Evolutionary conservation across 2,888 invertebrate genomes (phyloP), one percentile per base, ranked within the genome.

Genomic region (Podabrus alpinus): DNA sequence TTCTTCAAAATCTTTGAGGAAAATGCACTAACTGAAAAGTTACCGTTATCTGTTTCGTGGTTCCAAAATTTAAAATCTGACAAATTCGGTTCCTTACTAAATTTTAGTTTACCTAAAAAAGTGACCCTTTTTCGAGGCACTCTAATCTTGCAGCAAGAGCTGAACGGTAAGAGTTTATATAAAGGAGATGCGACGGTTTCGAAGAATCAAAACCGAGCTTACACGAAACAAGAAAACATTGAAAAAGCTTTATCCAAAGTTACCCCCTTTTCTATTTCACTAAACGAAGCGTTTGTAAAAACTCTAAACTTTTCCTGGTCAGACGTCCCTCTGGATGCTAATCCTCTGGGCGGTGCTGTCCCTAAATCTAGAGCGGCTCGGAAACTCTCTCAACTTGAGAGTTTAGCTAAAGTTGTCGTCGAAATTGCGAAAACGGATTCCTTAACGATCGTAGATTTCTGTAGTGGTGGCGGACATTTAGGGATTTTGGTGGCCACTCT

Each of bases 401-500:
- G 95, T 86, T 88, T 98, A 80, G 92, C 92, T 15, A 91, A 92
- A 82, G 93, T 95, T 25, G 93, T 94, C 0, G 85, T 93, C n/a
- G 90, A 91, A 71, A 87, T 97, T 73, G 94, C 94, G 0, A 73
- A 73, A 29, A 69, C 76, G 11, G 79, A 82, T 19, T 70, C 60
- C 60, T 73, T 77, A 66, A 87, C 90, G 15, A 94, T 98, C 80
- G 95, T 98, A 0, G 98, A 98, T 86, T 98, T 98, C 87, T 98
- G 98, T 86, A 94, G 96, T 82, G 98, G 98, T 1, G 94, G 96
- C 82, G 98, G 98, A 0, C 97, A 98, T 87, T 89, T 98, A 74
- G 98, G 97, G 0, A 94, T 98, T 77, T 86, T 97, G 5, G 84
- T 97, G 19, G 97, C 97, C 0, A 89, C 93, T 81, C 88, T 95